Percentiles rank a stretch among this genome's conserved stretches.
Conservation (phyloP, 2,113 vertebrate genomes). For the Antechinus flavipes region DNA sequence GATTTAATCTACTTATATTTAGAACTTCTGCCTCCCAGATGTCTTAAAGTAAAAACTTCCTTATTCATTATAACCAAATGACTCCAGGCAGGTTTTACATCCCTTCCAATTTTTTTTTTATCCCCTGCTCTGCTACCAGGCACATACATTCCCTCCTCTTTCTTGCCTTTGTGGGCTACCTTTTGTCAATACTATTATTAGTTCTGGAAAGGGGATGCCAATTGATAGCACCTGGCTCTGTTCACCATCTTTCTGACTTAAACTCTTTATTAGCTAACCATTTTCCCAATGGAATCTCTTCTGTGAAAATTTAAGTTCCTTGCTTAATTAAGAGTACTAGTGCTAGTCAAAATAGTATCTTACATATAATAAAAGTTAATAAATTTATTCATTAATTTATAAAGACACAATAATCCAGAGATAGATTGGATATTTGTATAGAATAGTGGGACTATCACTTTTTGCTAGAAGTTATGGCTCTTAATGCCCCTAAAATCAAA, state of each 20-base stretch:
- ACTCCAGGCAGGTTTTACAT: not conserved
- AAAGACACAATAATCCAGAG: too few species aligned
- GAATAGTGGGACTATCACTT: too few species aligned
- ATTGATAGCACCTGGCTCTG: not conserved
- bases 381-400: too few species aligned
- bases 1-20: not conserved
- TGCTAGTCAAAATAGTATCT: too few species aligned
- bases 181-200: not conserved
- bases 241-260: not conserved
- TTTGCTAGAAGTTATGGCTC: too few species aligned
- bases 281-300: not conserved
- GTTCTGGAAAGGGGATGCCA: too few species aligned
- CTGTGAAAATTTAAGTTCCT: not conserved
- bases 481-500: too few species aligned
- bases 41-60: not conserved
- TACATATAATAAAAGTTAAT: too few species aligned
- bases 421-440: too few species aligned
- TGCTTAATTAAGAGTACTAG: not conserved
- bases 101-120: not conserved
- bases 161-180: not conserved
- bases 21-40: not conserved
- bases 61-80: not conserved
- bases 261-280: not conserved
- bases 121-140: not conserved
- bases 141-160: not conserved